Evolutionary conservation across 2,113 vertebrate genomes (phyloP).

Genomic region (Notechis scutatus): DNA sequence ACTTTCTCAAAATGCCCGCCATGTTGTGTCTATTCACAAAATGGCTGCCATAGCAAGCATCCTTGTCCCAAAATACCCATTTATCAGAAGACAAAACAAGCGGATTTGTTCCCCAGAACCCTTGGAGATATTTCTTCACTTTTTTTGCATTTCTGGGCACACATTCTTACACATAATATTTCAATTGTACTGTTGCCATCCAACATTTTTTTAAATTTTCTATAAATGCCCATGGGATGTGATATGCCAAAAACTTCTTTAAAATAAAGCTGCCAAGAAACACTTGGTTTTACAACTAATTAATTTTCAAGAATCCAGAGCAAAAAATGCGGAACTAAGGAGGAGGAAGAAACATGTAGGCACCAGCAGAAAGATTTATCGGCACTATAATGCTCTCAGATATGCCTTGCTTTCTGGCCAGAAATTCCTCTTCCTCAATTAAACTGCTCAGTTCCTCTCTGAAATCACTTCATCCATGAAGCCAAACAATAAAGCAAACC

Average conservation of each 20-base stretch:
- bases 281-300: not conserved
- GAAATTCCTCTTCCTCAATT: not conserved
- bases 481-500: not conserved
- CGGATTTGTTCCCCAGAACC: not conserved
- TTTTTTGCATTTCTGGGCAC: not conserved
- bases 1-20: not conserved
- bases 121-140: not conserved
- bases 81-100: not conserved
- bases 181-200: not conserved
- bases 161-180: not conserved
- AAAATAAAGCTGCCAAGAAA: not conserved
- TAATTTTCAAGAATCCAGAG: not conserved
- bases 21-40: not conserved
- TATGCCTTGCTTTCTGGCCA: not conserved
- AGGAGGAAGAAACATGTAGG: not conserved
- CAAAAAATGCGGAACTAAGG: not conserved
- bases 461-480: not conserved
- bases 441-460: not conserved
- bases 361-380: not conserved
- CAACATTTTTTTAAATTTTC: not conserved
- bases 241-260: not conserved
- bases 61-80: not conserved
- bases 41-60: not conserved
- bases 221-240: not conserved
- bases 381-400: not conserved